A percentile compares a stretch with the other conserved stretches of the same genome.
These are phyloP conservation scores for Chouioia cunea DNA, from an alignment of 2,888 invertebrate species.

Conservation along the genomic window DNA sequence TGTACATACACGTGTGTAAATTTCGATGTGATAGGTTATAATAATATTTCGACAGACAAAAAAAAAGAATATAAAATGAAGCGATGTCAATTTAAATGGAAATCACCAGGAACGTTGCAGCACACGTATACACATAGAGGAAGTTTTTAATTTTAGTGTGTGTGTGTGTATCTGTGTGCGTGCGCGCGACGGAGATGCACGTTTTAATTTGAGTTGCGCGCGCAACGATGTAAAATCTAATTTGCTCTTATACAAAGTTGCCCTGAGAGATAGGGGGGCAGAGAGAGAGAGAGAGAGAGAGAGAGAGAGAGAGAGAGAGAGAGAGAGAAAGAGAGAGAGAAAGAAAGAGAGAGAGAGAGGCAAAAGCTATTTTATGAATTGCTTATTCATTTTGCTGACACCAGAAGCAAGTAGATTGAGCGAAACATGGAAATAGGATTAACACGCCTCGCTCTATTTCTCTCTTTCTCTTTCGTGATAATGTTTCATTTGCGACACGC, in stretches of 20 bases:
- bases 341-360: neutral
- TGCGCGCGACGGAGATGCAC: neutral
- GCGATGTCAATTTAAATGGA: conserved; percentile 32
- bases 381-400: conserved; percentile 29
- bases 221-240: conserved; percentile 34
- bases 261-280: neutral
- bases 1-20: neutral
- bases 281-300: neutral
- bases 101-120: conserved; percentile 10
- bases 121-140: neutral
- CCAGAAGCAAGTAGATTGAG: conserved; percentile 32
- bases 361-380: conserved; percentile 29
- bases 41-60: conserved; percentile 1
- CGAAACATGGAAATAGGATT: conserved; percentile 19
- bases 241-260: conserved; percentile 30
- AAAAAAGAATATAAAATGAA: neutral
- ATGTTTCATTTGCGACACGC: conserved; percentile 21
- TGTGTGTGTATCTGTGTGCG: too few relatives aligned
- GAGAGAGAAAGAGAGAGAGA: neutral
- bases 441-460: neutral
- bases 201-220: conserved; percentile 33
- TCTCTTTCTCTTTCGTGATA: neutral
- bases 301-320: neutral
- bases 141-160: conserved; percentile 37
- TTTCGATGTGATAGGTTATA: neutral